Evolutionary conservation across 2,113 vertebrate genomes (phyloP).

Genomic region (Diadophis punctatus): DNA sequence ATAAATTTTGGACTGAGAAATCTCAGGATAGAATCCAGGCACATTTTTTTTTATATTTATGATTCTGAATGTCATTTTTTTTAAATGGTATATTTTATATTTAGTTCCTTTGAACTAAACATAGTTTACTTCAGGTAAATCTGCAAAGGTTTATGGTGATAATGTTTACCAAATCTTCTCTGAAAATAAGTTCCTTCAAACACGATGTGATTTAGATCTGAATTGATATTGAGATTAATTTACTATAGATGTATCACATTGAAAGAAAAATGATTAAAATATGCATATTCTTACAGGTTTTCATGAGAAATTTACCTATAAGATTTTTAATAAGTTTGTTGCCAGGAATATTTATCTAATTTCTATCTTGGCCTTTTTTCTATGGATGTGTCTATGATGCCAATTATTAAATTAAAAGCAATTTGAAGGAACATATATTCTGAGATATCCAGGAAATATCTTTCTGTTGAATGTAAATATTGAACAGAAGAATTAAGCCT

Average conservation of each 20-base stretch:
- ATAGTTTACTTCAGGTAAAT: not conserved
- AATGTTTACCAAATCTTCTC: not conserved
- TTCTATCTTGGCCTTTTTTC: not conserved
- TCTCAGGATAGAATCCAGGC: not conserved
- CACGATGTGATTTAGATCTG: not conserved
- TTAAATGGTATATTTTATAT: not conserved
- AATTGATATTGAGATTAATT: not conserved
- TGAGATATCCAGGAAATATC: not conserved
- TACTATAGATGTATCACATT: not conserved
- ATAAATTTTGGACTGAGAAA: not conserved
- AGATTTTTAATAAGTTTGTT: not conserved
- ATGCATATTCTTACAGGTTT: not conserved
- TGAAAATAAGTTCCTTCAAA: not conserved
- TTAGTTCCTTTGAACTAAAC: not conserved
- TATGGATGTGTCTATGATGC: not conserved
- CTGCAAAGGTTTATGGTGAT: not conserved
- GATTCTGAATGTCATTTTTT: not conserved
- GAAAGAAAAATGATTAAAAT: not conserved
- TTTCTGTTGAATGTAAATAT: not conserved
- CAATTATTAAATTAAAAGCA: slow-evolving; percentile 3
- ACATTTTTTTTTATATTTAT: not conserved
- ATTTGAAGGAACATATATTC: not conserved
- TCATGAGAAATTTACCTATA: not conserved
- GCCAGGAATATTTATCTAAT: not conserved
- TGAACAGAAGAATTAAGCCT: not conserved